Conservation (phyloP, 1,140 invertebrate genomes). For the Leptopilina clavipes region DNA sequence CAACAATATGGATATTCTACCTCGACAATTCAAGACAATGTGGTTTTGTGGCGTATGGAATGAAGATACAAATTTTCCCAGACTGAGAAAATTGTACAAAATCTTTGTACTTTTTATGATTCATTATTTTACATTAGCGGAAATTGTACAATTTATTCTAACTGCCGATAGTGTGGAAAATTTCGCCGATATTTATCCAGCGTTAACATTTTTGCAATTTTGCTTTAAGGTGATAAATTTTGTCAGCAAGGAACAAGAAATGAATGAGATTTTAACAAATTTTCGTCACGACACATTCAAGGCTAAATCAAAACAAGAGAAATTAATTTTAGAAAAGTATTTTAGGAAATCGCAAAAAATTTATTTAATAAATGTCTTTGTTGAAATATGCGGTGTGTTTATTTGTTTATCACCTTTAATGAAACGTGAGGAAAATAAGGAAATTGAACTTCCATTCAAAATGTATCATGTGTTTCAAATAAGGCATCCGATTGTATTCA, state of each 20-base stretch:
- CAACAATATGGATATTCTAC: slow-evolving; percentile 6
- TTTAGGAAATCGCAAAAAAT: not conserved
- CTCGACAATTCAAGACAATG: not conserved
- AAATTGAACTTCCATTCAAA: slow-evolving; percentile 20
- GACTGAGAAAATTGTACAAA: not conserved
- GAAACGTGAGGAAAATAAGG: not conserved
- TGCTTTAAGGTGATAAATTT: slow-evolving; percentile 10
- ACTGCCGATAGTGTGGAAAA: not conserved
- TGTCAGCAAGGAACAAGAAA: not conserved
- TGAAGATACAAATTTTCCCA: not conserved
- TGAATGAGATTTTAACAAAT: not conserved
- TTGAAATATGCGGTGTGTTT: not conserved
- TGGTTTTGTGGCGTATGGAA: slow-evolving; percentile 13
- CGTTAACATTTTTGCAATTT: not conserved
- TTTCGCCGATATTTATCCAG: slow-evolving; percentile 8
- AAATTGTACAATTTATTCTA: not conserved
- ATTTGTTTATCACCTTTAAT: slow-evolving; percentile 2
- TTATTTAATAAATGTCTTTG: not conserved
- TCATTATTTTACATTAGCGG: slow-evolving; percentile 5
- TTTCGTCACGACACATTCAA: not conserved
- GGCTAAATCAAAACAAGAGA: not conserved
- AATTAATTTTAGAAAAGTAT: not conserved
- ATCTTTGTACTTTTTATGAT: not conserved
- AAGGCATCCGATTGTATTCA: not conserved
- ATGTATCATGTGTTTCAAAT: not conserved